Base-by-base conservation (phyloP, 2,797 vertebrate genomes). In the Leuciscus waleckii region DNA sequence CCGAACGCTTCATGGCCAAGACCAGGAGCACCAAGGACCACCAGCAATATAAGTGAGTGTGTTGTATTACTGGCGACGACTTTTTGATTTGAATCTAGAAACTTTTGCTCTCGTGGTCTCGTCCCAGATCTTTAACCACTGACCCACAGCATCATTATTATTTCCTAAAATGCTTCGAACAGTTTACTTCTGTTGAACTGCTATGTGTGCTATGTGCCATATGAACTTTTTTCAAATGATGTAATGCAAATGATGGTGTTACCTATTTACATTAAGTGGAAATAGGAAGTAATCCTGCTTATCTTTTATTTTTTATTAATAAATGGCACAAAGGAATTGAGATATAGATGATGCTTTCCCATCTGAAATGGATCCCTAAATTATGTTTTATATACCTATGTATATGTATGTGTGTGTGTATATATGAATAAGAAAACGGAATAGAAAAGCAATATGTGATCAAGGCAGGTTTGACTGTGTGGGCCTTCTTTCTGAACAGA, bases 1-100 rank as follows among this genome's bases (percentile, higher is more conserved):
- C 98, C 0, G 98, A 99, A 81, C 97, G 98, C 85, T 99, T 99
- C 93, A 99, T 99, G 98, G 98, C 98, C 17, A 99, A 99, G 94
- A 99, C 98, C 21, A 96, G 98, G 92, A 99, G 98, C 93, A 99
- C 98, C 29, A 99, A 99, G 90, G 98, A 99, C 87, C 98, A 99
- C 91, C 97, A 99, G 78, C 98, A 99, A 82, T 99, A 98, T 94
- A 99, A 99, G 98, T 99, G 91, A 96, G 97, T 82, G 29, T 71
- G 39, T 46, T 71, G 26, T 19, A 1, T 56, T 75, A 29, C 81
- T 23, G 23, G 17, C 11, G 3, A 13, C 4, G 10, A 32, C 54
- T 43, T 65, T 77, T 29, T 35, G 56, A 41, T 75, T 49, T 63
- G 7, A 49, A 82, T 29, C 39, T 43, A 35, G 19, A 69, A 70